phyloP scores from a whole-genome alignment of 2,888 invertebrate species.

The Chalcis sispes region DNA sequence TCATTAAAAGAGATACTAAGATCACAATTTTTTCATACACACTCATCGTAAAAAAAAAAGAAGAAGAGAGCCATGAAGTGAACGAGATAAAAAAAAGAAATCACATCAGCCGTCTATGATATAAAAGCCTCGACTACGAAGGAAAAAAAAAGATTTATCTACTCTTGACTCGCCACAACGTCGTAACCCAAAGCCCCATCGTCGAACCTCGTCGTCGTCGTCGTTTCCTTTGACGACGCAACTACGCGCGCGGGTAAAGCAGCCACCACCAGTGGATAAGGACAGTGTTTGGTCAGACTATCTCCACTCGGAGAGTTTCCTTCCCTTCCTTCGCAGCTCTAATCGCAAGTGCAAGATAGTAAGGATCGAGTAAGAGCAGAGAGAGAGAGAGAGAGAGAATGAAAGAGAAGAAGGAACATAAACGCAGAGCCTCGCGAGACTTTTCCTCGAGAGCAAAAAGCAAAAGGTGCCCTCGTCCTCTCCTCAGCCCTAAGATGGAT shows the following conservation, averaged over 20 bases:
- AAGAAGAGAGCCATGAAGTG: too few relatives aligned
- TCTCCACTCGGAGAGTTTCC: neutral
- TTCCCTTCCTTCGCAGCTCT: conserved; percentile 21
- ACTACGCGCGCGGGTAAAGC: neutral
- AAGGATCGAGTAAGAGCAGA: too few relatives aligned
- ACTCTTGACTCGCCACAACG: neutral
- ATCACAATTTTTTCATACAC: too few relatives aligned
- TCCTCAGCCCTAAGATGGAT: conserved; percentile 42
- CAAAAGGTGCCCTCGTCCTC: conserved; percentile 10
- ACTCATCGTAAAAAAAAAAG: too few relatives aligned
- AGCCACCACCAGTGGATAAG: conserved; percentile 11
- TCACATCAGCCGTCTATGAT: neutral
- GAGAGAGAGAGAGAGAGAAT: neutral
- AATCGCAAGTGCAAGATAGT: conserved; percentile 4
- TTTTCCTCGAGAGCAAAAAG: conserved; percentile 13
- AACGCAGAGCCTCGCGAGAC: conserved; percentile 19
- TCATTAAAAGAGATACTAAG: too few relatives aligned
- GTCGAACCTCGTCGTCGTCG: too few relatives aligned
- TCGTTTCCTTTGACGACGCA: conserved; percentile 26
- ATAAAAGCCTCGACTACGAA: conserved; percentile 5
- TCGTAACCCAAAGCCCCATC: too few relatives aligned
- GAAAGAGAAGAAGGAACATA: neutral
- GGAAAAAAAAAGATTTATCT: neutral
- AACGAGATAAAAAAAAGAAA: conserved; percentile 20
- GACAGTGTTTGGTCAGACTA: conserved; percentile 22